phyloP scores from a whole-genome alignment of 1,140 invertebrate species.

The Prorops nasuta region DNA sequence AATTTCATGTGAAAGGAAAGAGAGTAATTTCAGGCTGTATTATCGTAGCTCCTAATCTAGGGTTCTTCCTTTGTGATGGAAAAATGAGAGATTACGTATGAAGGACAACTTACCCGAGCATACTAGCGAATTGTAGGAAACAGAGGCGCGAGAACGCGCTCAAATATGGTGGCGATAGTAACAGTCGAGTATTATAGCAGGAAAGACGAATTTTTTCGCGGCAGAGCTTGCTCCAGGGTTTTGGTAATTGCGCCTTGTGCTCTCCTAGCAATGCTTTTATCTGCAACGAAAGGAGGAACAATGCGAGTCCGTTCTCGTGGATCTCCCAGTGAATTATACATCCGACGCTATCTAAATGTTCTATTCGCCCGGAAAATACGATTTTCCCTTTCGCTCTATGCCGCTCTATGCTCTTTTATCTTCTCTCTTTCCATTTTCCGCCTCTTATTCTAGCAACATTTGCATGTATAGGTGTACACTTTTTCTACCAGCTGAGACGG shows the following conservation, averaged over 20 bases:
- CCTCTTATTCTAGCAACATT: not conserved
- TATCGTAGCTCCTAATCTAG: no score
- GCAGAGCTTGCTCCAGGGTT: constrained; percentile 20
- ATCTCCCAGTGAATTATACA: constrained; percentile 22
- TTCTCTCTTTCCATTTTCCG: constrained; percentile 3
- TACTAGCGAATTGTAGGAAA: constrained; percentile 49
- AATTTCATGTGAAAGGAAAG: not conserved
- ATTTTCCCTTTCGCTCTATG: constrained; percentile 11
- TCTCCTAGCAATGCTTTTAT: constrained; percentile 34
- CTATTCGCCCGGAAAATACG: constrained; percentile 23
- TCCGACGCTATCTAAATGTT: constrained; percentile 20
- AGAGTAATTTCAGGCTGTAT: not conserved
- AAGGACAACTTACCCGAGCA: constrained; percentile 49
- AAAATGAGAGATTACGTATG: no score
- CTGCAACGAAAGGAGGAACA: constrained; percentile 27
- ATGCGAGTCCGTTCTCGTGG: constrained; percentile 8
- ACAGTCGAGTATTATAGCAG: constrained; percentile 34
- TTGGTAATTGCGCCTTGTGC: constrained; percentile 23
- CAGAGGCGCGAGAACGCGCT: constrained; percentile 30
- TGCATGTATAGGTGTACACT: not conserved
- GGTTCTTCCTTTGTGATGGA: no score
- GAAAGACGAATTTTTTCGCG: constrained; percentile 30
- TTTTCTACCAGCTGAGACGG: no score
- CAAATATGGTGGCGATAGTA: constrained; percentile 36
- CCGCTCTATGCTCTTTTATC: not conserved